A percentile compares a stretch with the other conserved stretches of the same genome.
Evolutionary conservation across 2,797 vertebrate genomes (phyloP).

Genomic region (Steatocranus sp.): DNA sequence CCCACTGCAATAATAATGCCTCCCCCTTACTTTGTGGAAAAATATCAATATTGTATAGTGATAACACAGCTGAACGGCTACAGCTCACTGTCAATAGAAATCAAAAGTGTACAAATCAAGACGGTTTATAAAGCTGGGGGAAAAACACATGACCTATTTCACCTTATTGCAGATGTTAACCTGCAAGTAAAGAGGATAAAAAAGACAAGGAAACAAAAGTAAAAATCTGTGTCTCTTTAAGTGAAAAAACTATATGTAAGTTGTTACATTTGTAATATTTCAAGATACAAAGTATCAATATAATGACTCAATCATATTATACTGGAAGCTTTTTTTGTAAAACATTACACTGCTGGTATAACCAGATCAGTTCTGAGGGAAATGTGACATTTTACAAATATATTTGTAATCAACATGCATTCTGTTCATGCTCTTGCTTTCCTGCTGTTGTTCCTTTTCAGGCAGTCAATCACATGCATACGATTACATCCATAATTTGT

Average conservation of each 20-base stretch:
- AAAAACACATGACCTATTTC: background rate
- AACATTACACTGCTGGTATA: background rate
- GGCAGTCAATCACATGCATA: background rate
- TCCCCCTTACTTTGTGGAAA: background rate
- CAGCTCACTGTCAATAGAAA: background rate
- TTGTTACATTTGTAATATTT: background rate
- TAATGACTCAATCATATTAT: background rate
- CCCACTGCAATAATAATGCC: background rate
- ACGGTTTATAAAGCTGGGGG: background rate
- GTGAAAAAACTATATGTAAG: background rate
- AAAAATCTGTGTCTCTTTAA: background rate
- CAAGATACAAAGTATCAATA: background rate
- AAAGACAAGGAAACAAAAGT: background rate
- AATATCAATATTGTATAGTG: background rate
- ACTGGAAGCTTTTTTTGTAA: background rate
- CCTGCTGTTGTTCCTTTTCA: background rate
- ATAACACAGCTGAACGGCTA: background rate
- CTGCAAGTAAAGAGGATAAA: background rate
- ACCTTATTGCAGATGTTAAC: background rate
- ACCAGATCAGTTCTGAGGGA: background rate
- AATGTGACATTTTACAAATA: background rate
- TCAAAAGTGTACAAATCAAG: background rate
- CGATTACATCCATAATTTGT: background rate
- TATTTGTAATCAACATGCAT: background rate
- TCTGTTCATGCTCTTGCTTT: background rate